phyloP scores from a whole-genome alignment of 2,888 invertebrate genomes.

The Taphrorychus bicolor region DNA sequence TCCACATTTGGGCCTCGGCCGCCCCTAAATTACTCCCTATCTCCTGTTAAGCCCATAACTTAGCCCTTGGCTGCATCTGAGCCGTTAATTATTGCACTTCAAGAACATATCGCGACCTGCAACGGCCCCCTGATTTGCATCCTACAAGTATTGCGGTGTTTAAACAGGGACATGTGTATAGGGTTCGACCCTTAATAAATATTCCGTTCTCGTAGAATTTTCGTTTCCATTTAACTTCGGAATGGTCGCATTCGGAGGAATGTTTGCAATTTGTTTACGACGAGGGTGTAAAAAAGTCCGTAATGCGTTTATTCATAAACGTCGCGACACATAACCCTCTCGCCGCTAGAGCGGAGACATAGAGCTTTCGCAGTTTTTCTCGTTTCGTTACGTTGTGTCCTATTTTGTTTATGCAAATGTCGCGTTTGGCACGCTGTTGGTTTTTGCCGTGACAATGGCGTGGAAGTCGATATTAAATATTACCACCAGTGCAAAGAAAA shows the following conservation, averaged over 20 bases:
- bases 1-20: slow-evolving; percentile 26
- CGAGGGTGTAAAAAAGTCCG: slow-evolving; percentile 10
- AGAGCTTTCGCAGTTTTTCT: slow-evolving; percentile 24
- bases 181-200: neutral
- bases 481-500: too few relatives aligned
- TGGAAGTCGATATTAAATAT: too few relatives aligned
- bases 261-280: slow-evolving; percentile 4
- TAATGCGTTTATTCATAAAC: slow-evolving; percentile 29
- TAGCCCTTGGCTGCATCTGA: slow-evolving; percentile 32
- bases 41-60: slow-evolving; percentile 37
- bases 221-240: neutral
- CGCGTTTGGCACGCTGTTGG: slow-evolving; percentile 22
- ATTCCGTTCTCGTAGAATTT: neutral
- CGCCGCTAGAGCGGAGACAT: neutral
- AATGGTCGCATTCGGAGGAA: neutral
- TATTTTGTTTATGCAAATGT: slow-evolving; percentile 33
- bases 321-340: slow-evolving; percentile 30
- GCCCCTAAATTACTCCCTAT: slow-evolving; percentile 38
- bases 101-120: slow-evolving; percentile 36
- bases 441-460: too few relatives aligned
- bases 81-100: slow-evolving; percentile 41
- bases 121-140: slow-evolving; percentile 29
- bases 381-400: slow-evolving; percentile 20
- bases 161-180: neutral
- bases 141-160: slow-evolving; percentile 22